Conservation (phyloP, 2,797 vertebrate species). For the Pipistrellus pygmaeus region DNA sequence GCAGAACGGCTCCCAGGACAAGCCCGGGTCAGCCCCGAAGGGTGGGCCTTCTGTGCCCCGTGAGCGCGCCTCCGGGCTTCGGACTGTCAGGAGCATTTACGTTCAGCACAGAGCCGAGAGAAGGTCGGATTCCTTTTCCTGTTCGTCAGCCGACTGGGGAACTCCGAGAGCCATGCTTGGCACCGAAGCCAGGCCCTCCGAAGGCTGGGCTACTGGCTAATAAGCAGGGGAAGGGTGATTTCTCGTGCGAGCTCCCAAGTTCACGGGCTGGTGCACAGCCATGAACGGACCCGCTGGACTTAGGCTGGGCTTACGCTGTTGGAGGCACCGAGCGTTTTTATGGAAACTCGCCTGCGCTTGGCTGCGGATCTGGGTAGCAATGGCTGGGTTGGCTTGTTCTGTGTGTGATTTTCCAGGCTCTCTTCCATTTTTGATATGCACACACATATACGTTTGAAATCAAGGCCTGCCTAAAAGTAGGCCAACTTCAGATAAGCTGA, state of each 20-base stretch:
- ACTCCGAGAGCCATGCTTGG: neutral
- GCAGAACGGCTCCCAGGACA: neutral
- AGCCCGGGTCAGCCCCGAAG: neutral
- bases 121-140: neutral
- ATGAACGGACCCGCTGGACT: accelerated
- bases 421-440: neutral
- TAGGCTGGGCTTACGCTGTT: accelerated
- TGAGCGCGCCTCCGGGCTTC: neutral
- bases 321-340: neutral
- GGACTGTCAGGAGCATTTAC: neutral
- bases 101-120: neutral
- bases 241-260: neutral
- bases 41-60: neutral
- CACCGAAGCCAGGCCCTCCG: neutral
- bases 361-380: neutral
- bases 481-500: constrained; percentile 83
- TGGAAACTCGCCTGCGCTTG: neutral
- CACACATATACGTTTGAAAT: constrained; percentile 23
- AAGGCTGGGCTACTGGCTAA: neutral
- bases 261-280: neutral
- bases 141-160: neutral
- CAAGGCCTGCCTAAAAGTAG: constrained; percentile 82
- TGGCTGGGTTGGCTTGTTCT: neutral
- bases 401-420: neutral
- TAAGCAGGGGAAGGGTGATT: neutral